Conservation (phyloP, 1,140 invertebrate genomes). For the Bombus pyrosoma region DNA sequence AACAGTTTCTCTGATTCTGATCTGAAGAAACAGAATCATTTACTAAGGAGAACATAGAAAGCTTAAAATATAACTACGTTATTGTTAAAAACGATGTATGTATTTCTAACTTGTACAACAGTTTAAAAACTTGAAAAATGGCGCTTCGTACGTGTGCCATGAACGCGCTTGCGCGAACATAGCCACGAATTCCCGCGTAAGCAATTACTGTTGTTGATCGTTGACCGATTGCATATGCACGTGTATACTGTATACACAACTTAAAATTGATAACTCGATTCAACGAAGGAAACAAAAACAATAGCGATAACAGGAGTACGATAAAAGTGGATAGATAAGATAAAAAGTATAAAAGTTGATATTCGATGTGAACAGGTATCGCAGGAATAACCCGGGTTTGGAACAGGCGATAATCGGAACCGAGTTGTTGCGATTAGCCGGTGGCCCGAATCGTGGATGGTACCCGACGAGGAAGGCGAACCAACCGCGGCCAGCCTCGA, state of each 20-base stretch:
- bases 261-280: too few species aligned
- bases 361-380: conserved; percentile 79
- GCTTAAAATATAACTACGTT: background rate
- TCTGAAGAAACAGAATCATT: background rate
- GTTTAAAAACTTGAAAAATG: background rate
- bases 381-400: conserved; percentile 86
- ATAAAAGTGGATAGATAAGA: background rate
- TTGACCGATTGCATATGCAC: too few species aligned
- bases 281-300: background rate
- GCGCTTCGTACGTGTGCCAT: background rate
- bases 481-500: conserved; percentile 88
- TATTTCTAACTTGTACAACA: background rate
- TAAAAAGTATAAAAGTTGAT: background rate
- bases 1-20: background rate
- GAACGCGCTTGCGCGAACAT: too few species aligned
- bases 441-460: conserved; percentile 91
- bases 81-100: background rate
- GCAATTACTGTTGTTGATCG: too few species aligned
- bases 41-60: background rate
- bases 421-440: conserved; percentile 89
- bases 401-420: conserved; percentile 88
- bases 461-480: conserved; percentile 86
- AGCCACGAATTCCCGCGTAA: too few species aligned
- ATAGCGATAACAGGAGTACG: background rate
- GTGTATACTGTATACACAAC: background rate